Percentiles rank a stretch among this genome's conserved stretches.
Evolutionary conservation across 92 coral and sea anemone genomes (phyloP).

Genomic region (Zoanthus sociatus): DNA sequence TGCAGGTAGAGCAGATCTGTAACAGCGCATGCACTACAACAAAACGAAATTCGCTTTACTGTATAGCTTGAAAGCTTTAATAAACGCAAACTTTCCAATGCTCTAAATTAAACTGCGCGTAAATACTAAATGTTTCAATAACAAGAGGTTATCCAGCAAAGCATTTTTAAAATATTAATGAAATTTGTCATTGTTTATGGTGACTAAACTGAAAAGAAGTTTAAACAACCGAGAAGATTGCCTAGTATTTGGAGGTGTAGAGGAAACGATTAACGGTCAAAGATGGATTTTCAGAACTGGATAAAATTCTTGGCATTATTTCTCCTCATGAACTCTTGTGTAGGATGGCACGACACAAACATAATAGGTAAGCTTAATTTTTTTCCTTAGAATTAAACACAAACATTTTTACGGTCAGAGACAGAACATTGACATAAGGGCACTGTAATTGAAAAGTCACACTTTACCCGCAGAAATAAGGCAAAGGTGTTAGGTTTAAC

Average conservation of each 20-base stretch:
- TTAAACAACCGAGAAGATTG: neutral
- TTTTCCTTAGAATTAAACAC: neutral
- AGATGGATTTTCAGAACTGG: conserved; percentile 2
- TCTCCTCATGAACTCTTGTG: neutral
- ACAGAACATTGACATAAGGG: neutral
- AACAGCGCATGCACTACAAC: too few relatives aligned
- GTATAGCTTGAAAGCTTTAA: too few relatives aligned
- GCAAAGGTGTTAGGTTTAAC: neutral
- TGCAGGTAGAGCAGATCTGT: too few relatives aligned
- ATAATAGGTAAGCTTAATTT: neutral
- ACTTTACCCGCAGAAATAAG: neutral
- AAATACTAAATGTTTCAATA: neutral
- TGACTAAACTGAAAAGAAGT: conserved; percentile 1
- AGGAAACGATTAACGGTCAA: conserved; percentile 5
- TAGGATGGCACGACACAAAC: neutral
- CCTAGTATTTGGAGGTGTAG: neutral
- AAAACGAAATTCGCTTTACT: too few relatives aligned
- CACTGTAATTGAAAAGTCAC: neutral
- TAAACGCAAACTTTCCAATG: neutral
- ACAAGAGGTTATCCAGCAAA: neutral
- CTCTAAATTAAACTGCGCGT: neutral
- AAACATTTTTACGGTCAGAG: neutral
- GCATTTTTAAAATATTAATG: conserved; percentile 47
- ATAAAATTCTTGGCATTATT: neutral
- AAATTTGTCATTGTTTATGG: conserved; percentile 60